Evolutionary conservation across 2,797 vertebrate species (phyloP).

Genomic region (Helarctos malayanus): DNA sequence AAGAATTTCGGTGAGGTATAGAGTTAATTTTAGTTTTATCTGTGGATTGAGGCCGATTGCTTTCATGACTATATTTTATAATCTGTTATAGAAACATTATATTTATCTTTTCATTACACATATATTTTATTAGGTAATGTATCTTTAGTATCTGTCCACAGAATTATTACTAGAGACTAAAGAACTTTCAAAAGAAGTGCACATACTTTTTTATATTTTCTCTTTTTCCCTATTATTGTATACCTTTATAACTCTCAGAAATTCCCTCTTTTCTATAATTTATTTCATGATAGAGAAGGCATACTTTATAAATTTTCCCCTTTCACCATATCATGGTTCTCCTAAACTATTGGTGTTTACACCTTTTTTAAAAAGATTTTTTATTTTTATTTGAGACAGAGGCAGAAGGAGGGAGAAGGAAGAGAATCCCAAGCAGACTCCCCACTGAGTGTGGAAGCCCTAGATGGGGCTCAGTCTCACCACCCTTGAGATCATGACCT

Average conservation of each 20-base stretch:
- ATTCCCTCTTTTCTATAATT: background rate
- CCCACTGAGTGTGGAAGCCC: background rate
- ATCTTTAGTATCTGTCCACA: background rate
- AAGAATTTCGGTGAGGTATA: background rate
- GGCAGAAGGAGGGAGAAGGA: background rate
- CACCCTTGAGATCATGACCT: background rate
- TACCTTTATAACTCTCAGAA: background rate
- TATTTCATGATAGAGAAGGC: background rate
- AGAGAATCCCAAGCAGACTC: background rate
- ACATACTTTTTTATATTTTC: background rate
- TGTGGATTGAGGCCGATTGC: background rate
- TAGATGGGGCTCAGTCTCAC: background rate
- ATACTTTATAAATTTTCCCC: background rate
- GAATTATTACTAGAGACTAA: background rate
- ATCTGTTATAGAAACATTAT: background rate
- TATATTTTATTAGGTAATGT: background rate
- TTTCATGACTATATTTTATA: slow-evolving; percentile 16
- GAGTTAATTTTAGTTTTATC: background rate
- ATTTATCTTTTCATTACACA: background rate
- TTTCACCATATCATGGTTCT: background rate
- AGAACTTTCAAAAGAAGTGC: background rate
- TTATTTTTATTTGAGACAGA: background rate
- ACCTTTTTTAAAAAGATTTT: background rate
- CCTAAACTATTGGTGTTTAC: background rate
- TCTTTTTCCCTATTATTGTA: background rate